Evolutionary conservation across 2,797 vertebrate species (phyloP).

Genomic region (Micromesistius poutassou): DNA sequence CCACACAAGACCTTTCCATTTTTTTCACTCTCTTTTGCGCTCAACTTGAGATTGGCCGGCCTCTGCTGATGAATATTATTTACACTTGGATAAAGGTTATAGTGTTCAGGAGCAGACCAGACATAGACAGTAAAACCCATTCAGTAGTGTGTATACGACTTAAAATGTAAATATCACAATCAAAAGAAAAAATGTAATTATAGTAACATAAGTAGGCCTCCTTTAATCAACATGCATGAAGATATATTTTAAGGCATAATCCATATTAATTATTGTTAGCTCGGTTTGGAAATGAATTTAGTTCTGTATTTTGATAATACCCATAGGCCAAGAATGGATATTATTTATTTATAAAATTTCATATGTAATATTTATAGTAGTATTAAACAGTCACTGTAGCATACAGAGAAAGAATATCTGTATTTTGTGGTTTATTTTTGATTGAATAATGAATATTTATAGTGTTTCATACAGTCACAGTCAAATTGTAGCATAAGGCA

Average conservation of each 20-base stretch:
- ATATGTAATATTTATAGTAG: background rate
- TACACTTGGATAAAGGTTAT: background rate
- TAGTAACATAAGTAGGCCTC: background rate
- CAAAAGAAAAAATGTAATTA: background rate
- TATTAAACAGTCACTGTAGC: background rate
- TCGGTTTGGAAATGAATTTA: no score
- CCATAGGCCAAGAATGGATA: background rate
- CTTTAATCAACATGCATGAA: background rate
- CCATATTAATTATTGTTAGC: no score
- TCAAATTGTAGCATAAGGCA: background rate
- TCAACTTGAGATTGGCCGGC: no score
- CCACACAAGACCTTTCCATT: no score
- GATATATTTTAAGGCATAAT: background rate
- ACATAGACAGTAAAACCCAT: background rate
- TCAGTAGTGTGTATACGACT: background rate
- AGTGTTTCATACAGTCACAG: background rate
- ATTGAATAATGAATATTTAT: background rate
- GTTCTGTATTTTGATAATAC: background rate
- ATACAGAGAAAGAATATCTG: background rate
- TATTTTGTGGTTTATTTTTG: background rate
- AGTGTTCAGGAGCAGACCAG: background rate
- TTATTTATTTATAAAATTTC: background rate
- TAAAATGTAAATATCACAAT: background rate
- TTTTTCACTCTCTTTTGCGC: no score
- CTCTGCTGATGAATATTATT: background rate